These are phyloP conservation scores for Morelia viridis DNA, from an alignment of 2,797 vertebrate species.

Conservation along the genomic window DNA sequence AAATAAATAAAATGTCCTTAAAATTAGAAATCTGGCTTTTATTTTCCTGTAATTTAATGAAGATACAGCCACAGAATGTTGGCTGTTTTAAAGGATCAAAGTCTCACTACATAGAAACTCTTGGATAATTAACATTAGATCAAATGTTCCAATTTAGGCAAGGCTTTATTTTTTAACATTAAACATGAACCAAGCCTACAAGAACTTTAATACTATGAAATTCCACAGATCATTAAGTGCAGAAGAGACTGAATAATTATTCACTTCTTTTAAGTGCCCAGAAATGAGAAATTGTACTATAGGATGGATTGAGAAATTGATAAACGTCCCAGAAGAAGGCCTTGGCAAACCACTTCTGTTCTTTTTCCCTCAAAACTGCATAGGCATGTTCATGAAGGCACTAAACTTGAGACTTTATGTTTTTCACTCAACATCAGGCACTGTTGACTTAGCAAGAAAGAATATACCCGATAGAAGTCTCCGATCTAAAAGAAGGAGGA, in stretches of 20 bases:
- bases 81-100: background rate
- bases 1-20: background rate
- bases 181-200: constrained; percentile 5
- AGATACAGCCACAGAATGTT: background rate
- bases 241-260: background rate
- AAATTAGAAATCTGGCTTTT: background rate
- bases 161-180: constrained; percentile 15
- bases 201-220: background rate
- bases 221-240: constrained; percentile 2
- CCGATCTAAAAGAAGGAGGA: background rate
- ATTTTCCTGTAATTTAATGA: background rate
- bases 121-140: constrained; percentile 21
- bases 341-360: background rate
- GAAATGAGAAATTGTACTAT: background rate
- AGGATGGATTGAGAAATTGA: background rate
- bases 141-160: constrained; percentile 1
- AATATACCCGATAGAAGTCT: background rate
- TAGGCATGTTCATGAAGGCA: background rate
- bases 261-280: background rate
- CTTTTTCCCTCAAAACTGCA: background rate
- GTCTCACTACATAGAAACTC: background rate
- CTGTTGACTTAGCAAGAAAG: background rate
- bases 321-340: background rate
- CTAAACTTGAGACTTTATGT: background rate
- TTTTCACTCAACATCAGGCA: background rate